These are phyloP conservation scores for Daptonema setosum DNA, from an alignment of 2,888 invertebrate genomes.

Conservation along the genomic window DNA sequence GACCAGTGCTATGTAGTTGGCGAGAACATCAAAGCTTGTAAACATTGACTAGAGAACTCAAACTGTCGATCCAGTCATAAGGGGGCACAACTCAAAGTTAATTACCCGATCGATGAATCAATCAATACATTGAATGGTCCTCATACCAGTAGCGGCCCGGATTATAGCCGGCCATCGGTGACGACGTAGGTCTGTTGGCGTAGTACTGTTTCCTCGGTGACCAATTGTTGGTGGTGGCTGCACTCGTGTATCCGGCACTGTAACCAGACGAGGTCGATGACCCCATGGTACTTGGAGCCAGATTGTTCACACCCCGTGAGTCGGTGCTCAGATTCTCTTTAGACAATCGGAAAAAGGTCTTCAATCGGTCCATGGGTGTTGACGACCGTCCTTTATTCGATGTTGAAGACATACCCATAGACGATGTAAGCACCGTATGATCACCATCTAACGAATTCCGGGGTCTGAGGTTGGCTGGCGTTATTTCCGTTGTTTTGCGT, in stretches of 20 bases:
- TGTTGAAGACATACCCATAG: too few species aligned
- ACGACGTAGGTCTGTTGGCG: background rate
- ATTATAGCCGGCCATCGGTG: background rate
- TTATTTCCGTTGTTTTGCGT: constrained; percentile 15
- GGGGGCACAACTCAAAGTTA: too few species aligned
- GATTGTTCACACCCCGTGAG: too few species aligned
- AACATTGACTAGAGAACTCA: too few species aligned
- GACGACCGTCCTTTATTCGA: too few species aligned
- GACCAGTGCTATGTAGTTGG: too few species aligned
- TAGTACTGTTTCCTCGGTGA: background rate
- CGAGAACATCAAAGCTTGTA: too few species aligned
- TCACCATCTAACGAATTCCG: background rate
- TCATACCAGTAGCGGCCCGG: background rate
- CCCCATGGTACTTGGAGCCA: too few species aligned
- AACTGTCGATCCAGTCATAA: too few species aligned
- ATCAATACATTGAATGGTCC: background rate
- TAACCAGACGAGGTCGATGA: background rate
- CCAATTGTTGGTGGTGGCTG: background rate
- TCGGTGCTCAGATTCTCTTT: background rate
- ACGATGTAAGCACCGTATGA: too few species aligned
- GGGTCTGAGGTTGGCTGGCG: background rate
- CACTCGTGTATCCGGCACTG: background rate
- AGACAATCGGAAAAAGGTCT: constrained; percentile 11
- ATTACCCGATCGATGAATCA: too few species aligned
- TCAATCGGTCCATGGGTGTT: constrained; percentile 25